phyloP scores from a whole-genome alignment of 2,888 invertebrate species.

The Tetranychus truncatus region DNA sequence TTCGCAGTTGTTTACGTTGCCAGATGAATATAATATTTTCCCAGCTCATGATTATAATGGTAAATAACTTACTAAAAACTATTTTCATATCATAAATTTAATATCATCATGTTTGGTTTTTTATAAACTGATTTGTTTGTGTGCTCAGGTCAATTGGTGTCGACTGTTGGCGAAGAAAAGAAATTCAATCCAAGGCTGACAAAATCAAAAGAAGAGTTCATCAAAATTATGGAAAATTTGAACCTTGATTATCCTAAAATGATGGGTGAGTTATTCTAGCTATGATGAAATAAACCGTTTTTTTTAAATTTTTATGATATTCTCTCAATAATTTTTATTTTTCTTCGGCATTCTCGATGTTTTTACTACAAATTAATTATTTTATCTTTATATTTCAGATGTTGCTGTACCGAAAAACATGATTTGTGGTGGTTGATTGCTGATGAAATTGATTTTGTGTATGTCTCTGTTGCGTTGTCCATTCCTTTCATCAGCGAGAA shows the following conservation, averaged over 20 bases:
- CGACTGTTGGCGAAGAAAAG: conserved; percentile 82
- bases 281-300: not conserved
- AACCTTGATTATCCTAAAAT: conserved; percentile 83
- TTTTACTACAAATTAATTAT: conserved; percentile 16
- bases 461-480: not conserved
- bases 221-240: conserved; percentile 73
- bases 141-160: conserved; percentile 50
- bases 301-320: not conserved
- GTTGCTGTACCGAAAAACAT: conserved; percentile 70
- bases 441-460: not conserved
- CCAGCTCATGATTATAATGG: conserved; percentile 91
- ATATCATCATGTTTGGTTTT: not conserved
- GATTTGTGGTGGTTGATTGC: conserved; percentile 47
- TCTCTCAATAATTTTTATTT: conserved; percentile 2
- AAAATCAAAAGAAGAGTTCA: conserved; percentile 59
- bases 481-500: too few species aligned
- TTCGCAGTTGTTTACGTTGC: conserved; percentile 62
- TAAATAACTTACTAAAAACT: conserved; percentile 21
- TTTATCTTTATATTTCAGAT: conserved; percentile 44
- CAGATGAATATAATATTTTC: conserved; percentile 60
- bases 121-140: not conserved
- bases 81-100: not conserved
- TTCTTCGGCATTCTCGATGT: too few species aligned
- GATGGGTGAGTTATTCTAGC: conserved; percentile 49
- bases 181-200: conserved; percentile 68